Base-by-base conservation (phyloP, 2,113 vertebrate species). In the Pagrus major region DNA sequence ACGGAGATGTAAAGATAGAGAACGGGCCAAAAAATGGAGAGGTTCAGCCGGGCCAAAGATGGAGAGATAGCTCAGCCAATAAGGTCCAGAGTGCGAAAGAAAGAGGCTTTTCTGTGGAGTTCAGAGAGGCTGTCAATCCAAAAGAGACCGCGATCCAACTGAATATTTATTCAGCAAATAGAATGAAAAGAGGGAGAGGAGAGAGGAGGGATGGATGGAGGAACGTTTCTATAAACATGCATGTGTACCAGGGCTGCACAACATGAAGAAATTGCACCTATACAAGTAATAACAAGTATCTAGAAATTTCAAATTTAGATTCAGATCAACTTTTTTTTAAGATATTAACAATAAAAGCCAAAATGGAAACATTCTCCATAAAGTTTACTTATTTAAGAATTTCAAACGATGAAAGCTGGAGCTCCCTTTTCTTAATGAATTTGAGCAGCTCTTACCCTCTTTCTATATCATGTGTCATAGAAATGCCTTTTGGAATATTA, bases 111-210 rank as follows among this genome's bases (percentile, higher is more conserved):
- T 88, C 81, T 86, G 69, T 68, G 16, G 71, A 82, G 59, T 60
- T 69, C 61, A 76, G 76, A 54, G 52, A 49, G 39, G 35, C 71
- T 84, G 83, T 82, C 86, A 16, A 35, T 75, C 14, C 20, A 56
- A 37, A 63, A 27, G n/a, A 29, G 63, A 44, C 65, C 42, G 16
- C 10, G 2, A 33, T 79, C 59, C 71, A 71, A n/a, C 55, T 1
- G n/a, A 55, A 54, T 79, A 79, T 89, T 91, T 87, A 82, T 64
- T 70, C 73, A 79, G 77, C 74, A 87, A 89, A 91, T 78, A 76
- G 49, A 84, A 83, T 88, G 39, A 78, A 87, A 71, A 37, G 39
- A 56, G 25, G 35, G 47, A 7, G 59, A 25, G 42, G 21, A 8
- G 20, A 20, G 18, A 29, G 33, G 21, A 8, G 12, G 21, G 21